A percentile compares a stretch with the other conserved stretches of the same genome.
Conservation (phyloP, 2,888 invertebrate genomes). For the Tanypteryx hageni region DNA sequence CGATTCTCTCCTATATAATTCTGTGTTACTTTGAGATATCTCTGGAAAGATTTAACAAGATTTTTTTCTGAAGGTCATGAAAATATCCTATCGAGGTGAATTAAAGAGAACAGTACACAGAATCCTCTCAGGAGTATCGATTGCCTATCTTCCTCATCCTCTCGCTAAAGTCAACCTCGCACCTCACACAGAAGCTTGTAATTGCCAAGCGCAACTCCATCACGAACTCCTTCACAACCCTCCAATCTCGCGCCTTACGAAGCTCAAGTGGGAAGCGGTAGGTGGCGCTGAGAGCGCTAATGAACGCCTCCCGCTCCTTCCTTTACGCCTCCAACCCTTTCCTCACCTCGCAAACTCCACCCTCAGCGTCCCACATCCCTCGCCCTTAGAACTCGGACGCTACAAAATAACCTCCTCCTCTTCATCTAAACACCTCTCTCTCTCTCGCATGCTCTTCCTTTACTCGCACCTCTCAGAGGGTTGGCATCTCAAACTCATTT, state of each 20-base stretch:
- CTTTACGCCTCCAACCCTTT: background rate
- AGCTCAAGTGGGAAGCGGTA: background rate
- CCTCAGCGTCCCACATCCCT: background rate
- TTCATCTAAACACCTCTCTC: background rate
- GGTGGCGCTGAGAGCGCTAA: slow-evolving; percentile 38
- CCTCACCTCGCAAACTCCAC: background rate
- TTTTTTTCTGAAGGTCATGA: too few species aligned
- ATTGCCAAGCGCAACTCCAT: background rate
- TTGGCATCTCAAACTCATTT: too few species aligned
- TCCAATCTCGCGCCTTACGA: background rate
- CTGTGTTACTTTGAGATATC: too few species aligned
- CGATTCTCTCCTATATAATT: too few species aligned
- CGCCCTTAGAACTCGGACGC: too few species aligned
- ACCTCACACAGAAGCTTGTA: background rate
- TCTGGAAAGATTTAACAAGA: too few species aligned
- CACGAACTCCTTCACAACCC: background rate
- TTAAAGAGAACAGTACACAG: too few species aligned
- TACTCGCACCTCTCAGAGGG: too few species aligned
- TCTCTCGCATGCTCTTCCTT: background rate
- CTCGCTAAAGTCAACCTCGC: background rate
- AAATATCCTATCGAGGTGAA: too few species aligned
- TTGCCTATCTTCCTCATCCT: background rate
- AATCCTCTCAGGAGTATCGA: background rate
- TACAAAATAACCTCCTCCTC: too few species aligned
- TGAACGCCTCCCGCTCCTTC: slow-evolving; percentile 30